phyloP scores from a whole-genome alignment of 2,888 invertebrate species.

The Antheraea yamamai region DNA sequence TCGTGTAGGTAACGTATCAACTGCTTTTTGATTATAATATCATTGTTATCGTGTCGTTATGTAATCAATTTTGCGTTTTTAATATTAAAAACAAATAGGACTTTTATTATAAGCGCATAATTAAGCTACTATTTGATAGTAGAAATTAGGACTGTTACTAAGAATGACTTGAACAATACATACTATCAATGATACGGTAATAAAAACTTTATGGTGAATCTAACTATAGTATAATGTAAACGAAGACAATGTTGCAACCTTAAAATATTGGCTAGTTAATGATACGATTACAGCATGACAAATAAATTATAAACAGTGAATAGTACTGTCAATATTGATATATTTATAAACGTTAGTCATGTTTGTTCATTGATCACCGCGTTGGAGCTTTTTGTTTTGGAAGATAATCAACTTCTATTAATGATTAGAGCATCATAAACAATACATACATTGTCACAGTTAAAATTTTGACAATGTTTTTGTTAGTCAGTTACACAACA shows the following conservation, averaged over 20 bases:
- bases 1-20: too few species aligned
- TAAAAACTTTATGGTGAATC: not conserved
- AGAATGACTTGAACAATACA: too few species aligned
- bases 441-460: not conserved
- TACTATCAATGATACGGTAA: not conserved
- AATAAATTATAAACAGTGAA: not conserved
- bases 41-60: not conserved
- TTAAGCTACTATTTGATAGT: too few species aligned
- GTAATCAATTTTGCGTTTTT: not conserved
- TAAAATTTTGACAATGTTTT: not conserved
- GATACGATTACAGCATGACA: not conserved
- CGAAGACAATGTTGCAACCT: not conserved
- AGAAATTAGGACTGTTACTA: too few species aligned
- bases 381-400: not conserved
- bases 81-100: too few species aligned
- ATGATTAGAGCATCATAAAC: not conserved
- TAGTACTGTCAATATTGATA: not conserved
- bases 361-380: not conserved
- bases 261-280: slow-evolving; percentile 1
- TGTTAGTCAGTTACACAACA: not conserved
- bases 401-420: not conserved
- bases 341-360: not conserved
- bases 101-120: too few species aligned
- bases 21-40: too few species aligned
- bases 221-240: not conserved